Conservation (phyloP, 2,888 invertebrate species). For the Drosophila vallismaia region DNA sequence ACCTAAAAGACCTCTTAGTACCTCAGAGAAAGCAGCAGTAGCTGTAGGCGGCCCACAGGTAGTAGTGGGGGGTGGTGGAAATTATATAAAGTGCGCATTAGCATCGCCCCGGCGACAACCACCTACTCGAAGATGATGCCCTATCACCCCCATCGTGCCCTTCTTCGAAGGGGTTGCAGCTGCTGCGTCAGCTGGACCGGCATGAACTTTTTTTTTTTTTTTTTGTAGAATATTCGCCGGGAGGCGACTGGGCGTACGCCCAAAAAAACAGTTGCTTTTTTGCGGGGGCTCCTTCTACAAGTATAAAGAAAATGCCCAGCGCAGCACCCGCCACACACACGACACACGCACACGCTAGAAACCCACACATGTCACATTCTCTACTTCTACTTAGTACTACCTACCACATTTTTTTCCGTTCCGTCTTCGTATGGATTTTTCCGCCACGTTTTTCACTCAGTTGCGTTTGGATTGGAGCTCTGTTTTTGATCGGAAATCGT, state of each 20-base stretch:
- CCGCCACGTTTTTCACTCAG: constrained; percentile 74
- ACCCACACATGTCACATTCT: constrained; percentile 49
- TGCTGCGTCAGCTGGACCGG: constrained; percentile 41
- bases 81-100: constrained; percentile 40
- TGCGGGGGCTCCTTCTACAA: constrained; percentile 4
- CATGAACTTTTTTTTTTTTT: constrained; percentile 14
- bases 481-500: constrained; percentile 51
- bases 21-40: neutral
- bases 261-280: constrained; percentile 39
- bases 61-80: constrained; percentile 10
- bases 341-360: constrained; percentile 29
- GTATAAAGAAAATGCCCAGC: constrained; percentile 63
- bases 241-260: constrained; percentile 25
- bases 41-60: constrained; percentile 21
- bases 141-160: neutral
- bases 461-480: constrained; percentile 52
- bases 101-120: constrained; percentile 8
- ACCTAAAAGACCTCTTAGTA: neutral
- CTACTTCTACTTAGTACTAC: constrained; percentile 44
- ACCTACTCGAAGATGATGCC: neutral
- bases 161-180: constrained; percentile 6
- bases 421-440: constrained; percentile 67
- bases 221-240: constrained; percentile 18
- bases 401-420: constrained; percentile 71
- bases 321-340: constrained; percentile 60